Conservation (phyloP, 2,797 vertebrate genomes). For the Picus viridis region DNA sequence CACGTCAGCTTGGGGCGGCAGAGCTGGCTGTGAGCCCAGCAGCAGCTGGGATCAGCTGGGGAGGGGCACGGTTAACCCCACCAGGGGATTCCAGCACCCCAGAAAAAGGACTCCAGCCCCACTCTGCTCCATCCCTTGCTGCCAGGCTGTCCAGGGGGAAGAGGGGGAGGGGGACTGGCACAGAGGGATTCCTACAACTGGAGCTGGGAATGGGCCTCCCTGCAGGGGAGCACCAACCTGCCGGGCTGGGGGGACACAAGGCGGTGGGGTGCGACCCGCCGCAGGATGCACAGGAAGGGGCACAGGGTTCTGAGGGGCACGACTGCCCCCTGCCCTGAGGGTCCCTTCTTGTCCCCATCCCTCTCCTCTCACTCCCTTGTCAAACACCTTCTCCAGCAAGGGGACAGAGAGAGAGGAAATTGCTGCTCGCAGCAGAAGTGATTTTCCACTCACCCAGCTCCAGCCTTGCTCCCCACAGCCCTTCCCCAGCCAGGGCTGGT, state of each 20-base stretch:
- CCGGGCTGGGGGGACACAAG: neutral
- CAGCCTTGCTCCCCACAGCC: neutral
- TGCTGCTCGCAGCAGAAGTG: slow-evolving; percentile 44
- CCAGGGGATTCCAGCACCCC: neutral
- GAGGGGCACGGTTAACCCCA: neutral
- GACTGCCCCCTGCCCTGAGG: neutral
- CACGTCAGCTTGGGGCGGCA: accelerated
- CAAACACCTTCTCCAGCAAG: slow-evolving; percentile 16
- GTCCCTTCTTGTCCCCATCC: neutral
- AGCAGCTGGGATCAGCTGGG: accelerated
- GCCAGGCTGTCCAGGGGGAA: accelerated
- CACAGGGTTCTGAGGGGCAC: neutral
- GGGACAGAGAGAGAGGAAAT: neutral
- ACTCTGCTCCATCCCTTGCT: accelerated
- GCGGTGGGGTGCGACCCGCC: neutral
- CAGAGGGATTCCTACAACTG: neutral
- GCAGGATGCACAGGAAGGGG: neutral
- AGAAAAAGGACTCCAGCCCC: accelerated
- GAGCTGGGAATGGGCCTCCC: neutral
- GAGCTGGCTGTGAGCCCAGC: neutral
- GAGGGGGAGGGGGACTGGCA: too few relatives aligned
- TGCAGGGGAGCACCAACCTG: neutral
- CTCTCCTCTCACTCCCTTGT: neutral
- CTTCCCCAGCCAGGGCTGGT: neutral
- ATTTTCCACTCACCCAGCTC: slow-evolving; percentile 24